Conservation (phyloP, 2,888 invertebrate species). For the Pediacus dermestoides region DNA sequence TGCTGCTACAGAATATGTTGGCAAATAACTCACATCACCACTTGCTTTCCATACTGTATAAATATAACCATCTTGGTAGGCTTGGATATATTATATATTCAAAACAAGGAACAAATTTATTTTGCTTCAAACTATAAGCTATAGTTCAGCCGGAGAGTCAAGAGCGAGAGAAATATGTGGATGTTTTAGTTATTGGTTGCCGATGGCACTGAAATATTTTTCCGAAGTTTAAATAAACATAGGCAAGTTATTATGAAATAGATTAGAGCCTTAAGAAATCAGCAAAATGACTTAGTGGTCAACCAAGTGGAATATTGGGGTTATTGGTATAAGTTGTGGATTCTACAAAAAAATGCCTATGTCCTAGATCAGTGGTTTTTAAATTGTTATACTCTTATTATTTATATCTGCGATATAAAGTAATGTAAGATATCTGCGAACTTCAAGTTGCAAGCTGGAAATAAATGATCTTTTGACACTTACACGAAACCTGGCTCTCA, state of each 20-base stretch:
- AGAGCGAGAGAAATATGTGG: conserved; percentile 8
- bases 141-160: conserved; percentile 1
- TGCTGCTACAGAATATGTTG: conserved; percentile 11
- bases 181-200: conserved; percentile 16
- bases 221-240: conserved; percentile 16
- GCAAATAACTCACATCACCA: conserved; percentile 12
- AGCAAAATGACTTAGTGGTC: too few species aligned
- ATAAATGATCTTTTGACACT: too few species aligned
- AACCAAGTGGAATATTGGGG: too few species aligned
- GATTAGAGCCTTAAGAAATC: background rate
- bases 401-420: too few species aligned
- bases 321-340: too few species aligned
- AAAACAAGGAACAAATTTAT: conserved; percentile 2
- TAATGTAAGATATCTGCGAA: too few species aligned
- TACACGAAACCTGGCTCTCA: too few species aligned
- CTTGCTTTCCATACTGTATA: conserved; percentile 6
- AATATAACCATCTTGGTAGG: conserved; percentile 6
- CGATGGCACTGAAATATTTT: conserved; percentile 13
- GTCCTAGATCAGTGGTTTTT: too few species aligned
- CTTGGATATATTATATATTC: conserved; percentile 6
- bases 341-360: too few species aligned
- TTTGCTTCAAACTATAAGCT: conserved; percentile 3
- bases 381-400: too few species aligned
- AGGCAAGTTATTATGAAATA: conserved; percentile 1
- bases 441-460: too few species aligned